Conservation (phyloP, 2,113 vertebrate genomes). For the Chaenocephalus aceratus region DNA sequence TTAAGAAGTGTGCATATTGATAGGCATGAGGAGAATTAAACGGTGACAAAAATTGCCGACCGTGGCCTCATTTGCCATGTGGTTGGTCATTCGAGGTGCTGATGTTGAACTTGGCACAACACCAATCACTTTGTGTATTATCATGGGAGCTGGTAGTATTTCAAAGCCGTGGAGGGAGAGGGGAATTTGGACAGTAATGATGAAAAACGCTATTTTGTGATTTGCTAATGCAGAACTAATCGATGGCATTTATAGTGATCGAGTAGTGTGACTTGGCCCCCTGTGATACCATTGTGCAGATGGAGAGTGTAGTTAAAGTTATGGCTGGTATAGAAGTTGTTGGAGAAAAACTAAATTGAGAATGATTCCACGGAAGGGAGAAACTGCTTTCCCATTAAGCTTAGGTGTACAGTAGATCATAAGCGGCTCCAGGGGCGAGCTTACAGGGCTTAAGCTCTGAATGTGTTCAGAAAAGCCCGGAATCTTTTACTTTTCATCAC, state of each 20-base stretch:
- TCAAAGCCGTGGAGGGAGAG: slow-evolving; percentile 39
- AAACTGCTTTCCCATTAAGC: slow-evolving; percentile 8
- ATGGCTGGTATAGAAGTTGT: slow-evolving; percentile 7
- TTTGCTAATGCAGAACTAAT: slow-evolving; percentile 69
- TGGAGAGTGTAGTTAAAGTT: slow-evolving; percentile 23
- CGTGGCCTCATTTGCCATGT: slow-evolving; percentile 48
- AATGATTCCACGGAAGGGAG: neutral
- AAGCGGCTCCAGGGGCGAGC: neutral
- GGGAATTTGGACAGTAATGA: slow-evolving; percentile 38
- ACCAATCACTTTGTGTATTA: neutral
- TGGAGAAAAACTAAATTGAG: slow-evolving; percentile 1
- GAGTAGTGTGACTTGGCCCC: slow-evolving; percentile 27
- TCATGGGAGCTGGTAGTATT: neutral
- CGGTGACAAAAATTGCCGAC: slow-evolving; percentile 57
- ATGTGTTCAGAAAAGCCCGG: neutral
- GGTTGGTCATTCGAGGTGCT: slow-evolving; percentile 48
- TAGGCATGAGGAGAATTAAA: slow-evolving; percentile 71
- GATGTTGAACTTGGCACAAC: slow-evolving; percentile 45
- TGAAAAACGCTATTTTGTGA: slow-evolving; percentile 56
- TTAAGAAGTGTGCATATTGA: slow-evolving; percentile 73
- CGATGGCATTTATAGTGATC: slow-evolving; percentile 31
- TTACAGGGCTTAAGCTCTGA: neutral
- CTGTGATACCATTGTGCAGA: slow-evolving; percentile 29
- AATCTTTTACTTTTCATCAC: slow-evolving; percentile 7
- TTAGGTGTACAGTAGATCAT: neutral